phyloP scores from a whole-genome alignment of 2,113 vertebrate species.

The Ictidomys tridecemlineatus region DNA sequence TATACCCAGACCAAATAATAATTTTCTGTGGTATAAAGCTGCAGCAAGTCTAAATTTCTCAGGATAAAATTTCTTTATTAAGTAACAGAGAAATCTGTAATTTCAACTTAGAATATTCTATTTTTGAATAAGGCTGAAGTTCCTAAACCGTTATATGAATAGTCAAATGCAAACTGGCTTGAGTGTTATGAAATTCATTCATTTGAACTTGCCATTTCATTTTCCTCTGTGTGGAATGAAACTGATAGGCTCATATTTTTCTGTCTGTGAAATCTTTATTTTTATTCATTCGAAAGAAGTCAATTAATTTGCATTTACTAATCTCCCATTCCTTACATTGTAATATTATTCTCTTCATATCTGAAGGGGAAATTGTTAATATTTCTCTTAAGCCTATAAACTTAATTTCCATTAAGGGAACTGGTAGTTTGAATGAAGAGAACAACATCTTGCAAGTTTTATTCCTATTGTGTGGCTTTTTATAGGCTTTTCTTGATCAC shows the following conservation, averaged over 20 bases:
- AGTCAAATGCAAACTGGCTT: constrained; percentile 4
- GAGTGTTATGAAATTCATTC: not conserved
- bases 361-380: constrained; percentile 77
- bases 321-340: constrained; percentile 63
- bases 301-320: constrained; percentile 82
- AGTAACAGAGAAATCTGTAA: not conserved
- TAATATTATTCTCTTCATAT: constrained; percentile 74
- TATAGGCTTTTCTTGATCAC: constrained; percentile 63
- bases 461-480: constrained; percentile 52
- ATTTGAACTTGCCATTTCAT: constrained; percentile 34
- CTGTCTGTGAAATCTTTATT: constrained; percentile 74
- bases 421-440: constrained; percentile 73
- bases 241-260: constrained; percentile 76
- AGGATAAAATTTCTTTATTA: not conserved
- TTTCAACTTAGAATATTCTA: not conserved
- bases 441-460: constrained; percentile 70
- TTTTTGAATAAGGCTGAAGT: constrained; percentile 22
- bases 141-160: constrained; percentile 13
- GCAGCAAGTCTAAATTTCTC: not conserved
- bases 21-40: not conserved
- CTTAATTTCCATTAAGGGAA: constrained; percentile 70
- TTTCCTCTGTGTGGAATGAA: constrained; percentile 22
- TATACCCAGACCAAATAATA: not conserved
- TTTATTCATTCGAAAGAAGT: constrained; percentile 79
- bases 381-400: constrained; percentile 77